Percentiles rank a stretch among this genome's conserved stretches.
Evolutionary conservation across 2,888 invertebrate genomes (phyloP).

Genomic region (Stomorhina lunata): DNA sequence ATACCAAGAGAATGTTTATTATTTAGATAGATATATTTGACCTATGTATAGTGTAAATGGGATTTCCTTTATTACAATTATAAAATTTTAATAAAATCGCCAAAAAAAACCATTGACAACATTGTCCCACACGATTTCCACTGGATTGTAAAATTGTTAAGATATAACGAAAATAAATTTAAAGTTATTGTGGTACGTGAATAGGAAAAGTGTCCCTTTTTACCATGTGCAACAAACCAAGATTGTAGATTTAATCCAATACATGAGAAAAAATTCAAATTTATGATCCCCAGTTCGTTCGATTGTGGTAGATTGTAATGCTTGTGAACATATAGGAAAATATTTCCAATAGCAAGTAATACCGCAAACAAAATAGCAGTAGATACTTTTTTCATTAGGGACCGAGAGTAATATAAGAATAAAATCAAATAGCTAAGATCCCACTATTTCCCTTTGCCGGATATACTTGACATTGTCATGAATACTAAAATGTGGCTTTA

Average conservation of each 20-base stretch:
- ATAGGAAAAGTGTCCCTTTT: not conserved
- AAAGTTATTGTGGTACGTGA: conserved; percentile 40
- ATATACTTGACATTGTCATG: too few species aligned
- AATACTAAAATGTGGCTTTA: too few species aligned
- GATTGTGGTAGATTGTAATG: too few species aligned
- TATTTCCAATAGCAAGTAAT: too few species aligned
- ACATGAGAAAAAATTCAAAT: conserved; percentile 19
- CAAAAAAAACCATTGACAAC: not conserved
- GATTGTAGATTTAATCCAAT: conserved; percentile 29
- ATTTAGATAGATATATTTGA: too few species aligned
- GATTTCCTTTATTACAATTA: too few species aligned
- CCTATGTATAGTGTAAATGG: too few species aligned
- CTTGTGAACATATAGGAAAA: too few species aligned
- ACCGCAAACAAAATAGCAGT: not conserved
- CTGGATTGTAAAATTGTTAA: conserved; percentile 19
- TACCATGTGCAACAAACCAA: not conserved
- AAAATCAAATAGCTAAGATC: not conserved
- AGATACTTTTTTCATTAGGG: not conserved
- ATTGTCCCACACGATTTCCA: not conserved
- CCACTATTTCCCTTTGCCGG: too few species aligned
- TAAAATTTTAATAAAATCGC: too few species aligned
- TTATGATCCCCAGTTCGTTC: conserved; percentile 33
- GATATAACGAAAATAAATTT: conserved; percentile 18
- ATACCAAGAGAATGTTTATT: too few species aligned
- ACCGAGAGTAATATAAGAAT: not conserved